phyloP scores from a whole-genome alignment of 2,888 invertebrate genomes.

The Acrobasis repandana region DNA sequence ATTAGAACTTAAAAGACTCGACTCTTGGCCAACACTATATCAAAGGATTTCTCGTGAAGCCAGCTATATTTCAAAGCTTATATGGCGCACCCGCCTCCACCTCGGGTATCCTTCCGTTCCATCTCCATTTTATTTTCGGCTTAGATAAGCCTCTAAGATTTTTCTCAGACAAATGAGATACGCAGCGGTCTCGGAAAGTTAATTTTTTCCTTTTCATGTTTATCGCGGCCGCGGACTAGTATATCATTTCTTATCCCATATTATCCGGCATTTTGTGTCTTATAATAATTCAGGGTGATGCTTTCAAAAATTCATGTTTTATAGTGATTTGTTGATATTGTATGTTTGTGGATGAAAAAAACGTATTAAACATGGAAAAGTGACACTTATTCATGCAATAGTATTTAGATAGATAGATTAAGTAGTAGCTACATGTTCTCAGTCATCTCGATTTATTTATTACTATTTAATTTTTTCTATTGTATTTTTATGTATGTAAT shows the following conservation, averaged over 20 bases:
- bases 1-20: no score
- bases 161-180: constrained; percentile 61
- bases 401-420: no score
- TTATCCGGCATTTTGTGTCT: constrained; percentile 20
- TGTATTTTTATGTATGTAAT: no score
- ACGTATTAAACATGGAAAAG: background rate
- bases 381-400: no score
- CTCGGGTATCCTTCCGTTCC: constrained; percentile 65
- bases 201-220: constrained; percentile 45
- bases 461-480: no score
- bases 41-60: constrained; percentile 45
- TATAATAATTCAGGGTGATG: constrained; percentile 21
- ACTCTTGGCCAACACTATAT: no score
- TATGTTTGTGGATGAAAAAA: background rate
- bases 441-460: no score
- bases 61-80: constrained; percentile 67
- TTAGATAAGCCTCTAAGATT: constrained; percentile 59
- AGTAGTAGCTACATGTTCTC: no score
- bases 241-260: constrained; percentile 22
- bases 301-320: constrained; percentile 11
- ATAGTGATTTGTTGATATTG: constrained; percentile 4
- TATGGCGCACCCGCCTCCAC: constrained; percentile 51
- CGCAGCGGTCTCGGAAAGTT: constrained; percentile 43
- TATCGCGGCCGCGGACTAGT: constrained; percentile 35
- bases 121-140: constrained; percentile 71